Percentiles rank a stretch among this genome's conserved stretches.
phyloP scores from a whole-genome alignment of 2,888 invertebrate genomes.

The Malthinus flaveolus region DNA sequence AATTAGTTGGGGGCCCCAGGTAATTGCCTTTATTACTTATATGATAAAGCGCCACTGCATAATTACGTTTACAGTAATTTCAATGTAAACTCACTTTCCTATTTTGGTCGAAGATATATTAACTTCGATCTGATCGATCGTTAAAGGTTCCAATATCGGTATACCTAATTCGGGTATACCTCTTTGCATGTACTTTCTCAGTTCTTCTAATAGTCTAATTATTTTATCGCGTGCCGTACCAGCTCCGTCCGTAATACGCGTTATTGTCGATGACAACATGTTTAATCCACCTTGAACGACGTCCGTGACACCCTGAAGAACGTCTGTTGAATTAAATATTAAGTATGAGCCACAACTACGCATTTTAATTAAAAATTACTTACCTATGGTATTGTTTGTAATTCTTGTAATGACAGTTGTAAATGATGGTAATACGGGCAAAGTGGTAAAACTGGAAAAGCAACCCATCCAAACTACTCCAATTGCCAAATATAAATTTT shows the following conservation, averaged over 20 bases:
- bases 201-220: constrained; percentile 48
- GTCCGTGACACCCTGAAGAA: constrained; percentile 40
- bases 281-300: constrained; percentile 49
- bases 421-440: constrained; percentile 7
- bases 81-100: constrained; percentile 42
- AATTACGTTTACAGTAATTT: too few species aligned
- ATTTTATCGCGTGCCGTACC: constrained; percentile 49
- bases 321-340: constrained; percentile 14
- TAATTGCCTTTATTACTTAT: too few species aligned
- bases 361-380: not conserved
- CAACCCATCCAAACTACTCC: constrained; percentile 9
- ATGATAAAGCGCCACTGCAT: too few species aligned
- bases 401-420: constrained; percentile 13
- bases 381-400: constrained; percentile 19
- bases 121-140: constrained; percentile 50
- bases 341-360: not conserved
- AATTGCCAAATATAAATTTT: not conserved
- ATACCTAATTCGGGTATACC: constrained; percentile 53
- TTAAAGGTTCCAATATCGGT: constrained; percentile 53
- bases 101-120: constrained; percentile 48
- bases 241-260: constrained; percentile 48
- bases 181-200: constrained; percentile 47
- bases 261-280: constrained; percentile 46
- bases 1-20: too few species aligned
- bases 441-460: not conserved